Base-by-base conservation (phyloP, 2,888 invertebrate genomes). In the Ditula angustiorana region DNA sequence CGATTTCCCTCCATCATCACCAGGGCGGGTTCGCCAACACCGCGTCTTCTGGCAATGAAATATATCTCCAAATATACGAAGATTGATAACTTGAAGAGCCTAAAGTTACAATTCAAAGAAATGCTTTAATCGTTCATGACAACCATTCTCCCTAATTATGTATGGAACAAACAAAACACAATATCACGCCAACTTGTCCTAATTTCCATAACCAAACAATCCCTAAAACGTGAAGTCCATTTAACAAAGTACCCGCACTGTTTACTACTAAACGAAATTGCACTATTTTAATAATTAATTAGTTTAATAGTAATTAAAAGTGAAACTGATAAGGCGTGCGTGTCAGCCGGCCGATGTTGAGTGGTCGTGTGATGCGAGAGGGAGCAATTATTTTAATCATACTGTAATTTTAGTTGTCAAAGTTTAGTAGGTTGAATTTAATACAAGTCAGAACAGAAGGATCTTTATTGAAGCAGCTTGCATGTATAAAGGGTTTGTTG, bases 241-340 rank as follows among this genome's bases (percentile, higher is more conserved):
- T 56, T 37, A 35, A 46, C 49, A 58, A 61, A 62, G 53, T 63
- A 69, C 66, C 61, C 61, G 66, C 69, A 46, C 68, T 75, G 74
- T 77, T 78, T 75, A 76, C 71, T 75, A 73, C 70, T 58, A 75
- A 80, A 84, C 79, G 79, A 77, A 82, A 81, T 80, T 74, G 75
- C 81, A 78, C 81, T 83, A 76, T 37, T 63, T 58, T 74, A 71
- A 79, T 82, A 85, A 87, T 88, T 87, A 87, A 88, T 88, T 85
- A 82, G 81, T 85, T 74, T 82, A 83, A 85, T 85, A 79, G 80
- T 88, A 84, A 88, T 88, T 87, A 89, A 88, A 88, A 87, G 81
- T 85, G 80, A 85, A 85, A 83, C 82, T 69, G 89, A 90, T 90
- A 88, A 87, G 74, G 76, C 71, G 78, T 82, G 82, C 81, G 84